Percentiles rank a stretch among this genome's conserved stretches.
Conservation (phyloP, 2,888 invertebrate genomes). For the Podabrus alpinus region DNA sequence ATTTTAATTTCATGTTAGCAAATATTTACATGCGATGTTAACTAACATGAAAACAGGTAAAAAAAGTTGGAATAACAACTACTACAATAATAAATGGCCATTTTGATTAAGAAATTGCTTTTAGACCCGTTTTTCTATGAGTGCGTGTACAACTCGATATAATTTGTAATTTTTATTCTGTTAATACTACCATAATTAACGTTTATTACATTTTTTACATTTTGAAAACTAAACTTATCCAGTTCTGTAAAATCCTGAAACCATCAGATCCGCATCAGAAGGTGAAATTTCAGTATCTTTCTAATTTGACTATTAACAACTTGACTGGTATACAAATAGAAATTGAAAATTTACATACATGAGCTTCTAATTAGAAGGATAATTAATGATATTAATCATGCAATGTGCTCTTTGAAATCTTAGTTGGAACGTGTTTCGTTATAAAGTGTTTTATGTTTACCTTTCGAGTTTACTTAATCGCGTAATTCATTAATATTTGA, state of each 20-base stretch:
- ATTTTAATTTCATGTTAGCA: background rate
- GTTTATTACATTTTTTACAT: background rate
- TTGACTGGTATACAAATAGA: slow-evolving; percentile 8
- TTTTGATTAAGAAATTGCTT: slow-evolving; percentile 26
- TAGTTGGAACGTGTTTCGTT: slow-evolving; percentile 11
- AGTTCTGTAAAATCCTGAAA: background rate
- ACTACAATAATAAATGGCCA: slow-evolving; percentile 15
- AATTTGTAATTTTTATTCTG: background rate
- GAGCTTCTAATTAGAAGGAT: slow-evolving; percentile 35
- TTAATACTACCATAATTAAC: background rate
- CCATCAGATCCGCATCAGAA: background rate
- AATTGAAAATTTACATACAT: slow-evolving; percentile 30
- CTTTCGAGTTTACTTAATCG: background rate
- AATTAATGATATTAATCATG: slow-evolving; percentile 36
- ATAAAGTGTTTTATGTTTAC: background rate
- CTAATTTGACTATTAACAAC: background rate
- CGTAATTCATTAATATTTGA: background rate
- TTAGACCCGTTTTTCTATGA: slow-evolving; percentile 32
- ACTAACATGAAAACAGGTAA: slow-evolving; percentile 3
- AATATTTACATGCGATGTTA: slow-evolving; percentile 8
- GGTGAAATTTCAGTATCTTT: background rate
- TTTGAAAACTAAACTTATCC: background rate
- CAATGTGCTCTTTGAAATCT: slow-evolving; percentile 23
- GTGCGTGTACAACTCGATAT: slow-evolving; percentile 28
- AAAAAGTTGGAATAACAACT: slow-evolving; percentile 1